Conservation (phyloP, 2,797 vertebrate genomes). For the Sebastes vulpes region DNA sequence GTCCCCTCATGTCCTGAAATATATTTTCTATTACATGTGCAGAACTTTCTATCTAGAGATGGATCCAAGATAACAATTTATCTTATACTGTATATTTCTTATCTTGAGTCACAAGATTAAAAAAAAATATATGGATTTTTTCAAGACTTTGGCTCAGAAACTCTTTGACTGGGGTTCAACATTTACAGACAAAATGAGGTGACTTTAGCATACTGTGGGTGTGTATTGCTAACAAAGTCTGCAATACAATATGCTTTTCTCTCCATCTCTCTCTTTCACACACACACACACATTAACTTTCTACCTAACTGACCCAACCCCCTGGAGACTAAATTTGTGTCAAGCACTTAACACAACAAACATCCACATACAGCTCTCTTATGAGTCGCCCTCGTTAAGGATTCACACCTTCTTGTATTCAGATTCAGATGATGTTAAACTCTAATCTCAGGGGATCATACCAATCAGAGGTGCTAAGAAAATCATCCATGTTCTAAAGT, state of each 20-base stretch:
- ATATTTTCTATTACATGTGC: too few species aligned
- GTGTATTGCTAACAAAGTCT: background rate
- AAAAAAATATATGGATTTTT: too few species aligned
- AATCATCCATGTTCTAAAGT: background rate
- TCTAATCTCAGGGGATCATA: constrained; percentile 2
- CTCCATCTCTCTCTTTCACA: background rate
- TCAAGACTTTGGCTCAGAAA: too few species aligned
- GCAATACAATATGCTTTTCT: background rate
- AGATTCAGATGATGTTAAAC: background rate
- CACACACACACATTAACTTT: too few species aligned
- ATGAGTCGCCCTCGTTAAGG: background rate
- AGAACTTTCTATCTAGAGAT: too few species aligned
- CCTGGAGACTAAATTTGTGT: background rate
- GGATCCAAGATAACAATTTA: too few species aligned
- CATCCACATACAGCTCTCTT: background rate
- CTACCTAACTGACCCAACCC: background rate
- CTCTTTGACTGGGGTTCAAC: background rate
- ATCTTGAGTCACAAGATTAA: too few species aligned
- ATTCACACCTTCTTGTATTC: constrained; percentile 28
- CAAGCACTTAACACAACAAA: constrained; percentile 4
- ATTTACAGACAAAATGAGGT: background rate
- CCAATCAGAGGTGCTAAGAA: constrained; percentile 40
- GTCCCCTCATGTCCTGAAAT: too few species aligned
- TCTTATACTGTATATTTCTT: too few species aligned
- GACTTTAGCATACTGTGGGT: background rate